Base-by-base conservation (phyloP, 2,113 vertebrate genomes). In the Neotoma lepida region DNA sequence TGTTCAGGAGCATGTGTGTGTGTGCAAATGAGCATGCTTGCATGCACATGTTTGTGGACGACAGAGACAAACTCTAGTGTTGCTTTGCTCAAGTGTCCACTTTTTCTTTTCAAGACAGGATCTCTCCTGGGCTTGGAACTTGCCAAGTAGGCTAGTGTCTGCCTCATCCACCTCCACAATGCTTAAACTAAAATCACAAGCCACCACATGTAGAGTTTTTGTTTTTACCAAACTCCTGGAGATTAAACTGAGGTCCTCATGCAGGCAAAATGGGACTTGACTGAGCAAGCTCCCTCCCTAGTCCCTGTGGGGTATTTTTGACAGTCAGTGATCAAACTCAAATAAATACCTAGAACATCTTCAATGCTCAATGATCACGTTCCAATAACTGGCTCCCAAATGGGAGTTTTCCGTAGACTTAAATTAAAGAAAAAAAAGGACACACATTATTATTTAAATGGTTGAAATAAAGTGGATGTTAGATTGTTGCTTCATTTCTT, bases 371-470 rank as follows among this genome's bases (percentile, higher is more conserved):
- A 58, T 10, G 93, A 58, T 86, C 81, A 14, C 20, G 84, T 96
- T 89, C 49, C 74, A 89, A 82, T 58, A 90, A 88, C 30, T 46
- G 54, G 46, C 41, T n/a, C 4, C 17, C 4, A 84, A 91, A 39
- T n/a, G 24, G 41, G 71, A 94, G n/a, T 91, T 94, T 90, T 82
- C 35, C 3, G 39, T 41, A 85, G 51, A 7, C 14, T 84, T 91
- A 89, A 82, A 49, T 89, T 87, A 73, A 76, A 90, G 46, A 28
- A 64, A 63, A 56, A 87, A 30, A 41, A 46, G 17, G 35, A 46
- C 28, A 85, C 49, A 84, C 28, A 46, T 91, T 92, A 88, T 64
- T 80, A 64, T 82, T 93, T 26, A 92, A 95, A 74, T 70, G 82
- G 35, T 46, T 78, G 35, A 80, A 92, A 7, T 88, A 82, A 87